A percentile compares a stretch with the other conserved stretches of the same genome.
phyloP scores from a whole-genome alignment of 2,113 vertebrate genomes.

The Baryphthengus martii region DNA sequence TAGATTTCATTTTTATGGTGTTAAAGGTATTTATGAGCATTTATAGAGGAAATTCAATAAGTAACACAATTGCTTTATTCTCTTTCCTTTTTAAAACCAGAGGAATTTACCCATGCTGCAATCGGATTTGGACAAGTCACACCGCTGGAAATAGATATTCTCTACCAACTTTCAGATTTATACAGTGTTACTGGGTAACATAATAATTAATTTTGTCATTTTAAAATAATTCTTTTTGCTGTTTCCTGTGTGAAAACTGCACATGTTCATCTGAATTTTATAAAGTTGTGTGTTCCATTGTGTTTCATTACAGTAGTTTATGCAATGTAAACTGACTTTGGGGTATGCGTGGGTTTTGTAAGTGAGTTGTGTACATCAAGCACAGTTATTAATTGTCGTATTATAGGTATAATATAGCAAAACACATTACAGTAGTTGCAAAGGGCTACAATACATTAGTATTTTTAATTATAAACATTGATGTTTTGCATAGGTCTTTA shows the following conservation, averaged over 20 bases:
- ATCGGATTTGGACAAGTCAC: slow-evolving; percentile 97
- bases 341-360: not conserved
- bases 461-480: not conserved
- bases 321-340: not conserved
- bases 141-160: slow-evolving; percentile 92
- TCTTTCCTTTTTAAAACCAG: slow-evolving; percentile 68
- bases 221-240: not conserved
- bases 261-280: not conserved
- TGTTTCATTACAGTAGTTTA: not conserved
- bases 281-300: not conserved
- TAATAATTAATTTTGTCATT: not conserved
- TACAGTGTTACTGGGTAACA: slow-evolving; percentile 91
- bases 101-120: slow-evolving; percentile 93
- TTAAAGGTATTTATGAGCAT: not conserved
- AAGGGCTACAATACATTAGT: not conserved
- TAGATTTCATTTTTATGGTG: not conserved
- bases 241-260: not conserved
- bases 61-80: not conserved
- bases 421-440: not conserved
- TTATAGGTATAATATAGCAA: not conserved
- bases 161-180: slow-evolving; percentile 88
- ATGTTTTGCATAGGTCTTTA: not conserved
- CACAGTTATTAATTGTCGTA: not conserved
- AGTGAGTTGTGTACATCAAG: not conserved
- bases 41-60: not conserved